These are phyloP conservation scores for Lynx canadensis DNA, from an alignment of 2,113 vertebrate genomes.

Conservation along the genomic window DNA sequence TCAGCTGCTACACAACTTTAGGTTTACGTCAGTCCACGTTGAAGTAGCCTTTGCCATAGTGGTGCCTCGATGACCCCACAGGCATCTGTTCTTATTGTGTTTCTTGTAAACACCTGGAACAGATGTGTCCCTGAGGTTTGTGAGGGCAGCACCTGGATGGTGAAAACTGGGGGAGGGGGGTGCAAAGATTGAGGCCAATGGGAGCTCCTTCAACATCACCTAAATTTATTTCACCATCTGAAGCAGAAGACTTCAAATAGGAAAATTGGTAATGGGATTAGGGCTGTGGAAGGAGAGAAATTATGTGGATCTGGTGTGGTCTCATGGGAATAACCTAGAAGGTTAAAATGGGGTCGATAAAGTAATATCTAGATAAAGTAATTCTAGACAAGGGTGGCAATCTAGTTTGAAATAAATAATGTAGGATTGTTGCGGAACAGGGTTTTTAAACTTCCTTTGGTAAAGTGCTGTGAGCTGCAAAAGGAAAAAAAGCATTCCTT, in stretches of 20 bases:
- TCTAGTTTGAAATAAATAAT: background rate
- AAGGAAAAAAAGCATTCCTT: too few relatives aligned
- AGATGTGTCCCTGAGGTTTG: rapidly evolving
- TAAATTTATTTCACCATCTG: background rate
- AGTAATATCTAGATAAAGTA: background rate
- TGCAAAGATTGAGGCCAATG: rapidly evolving
- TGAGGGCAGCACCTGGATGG: background rate
- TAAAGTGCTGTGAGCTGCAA: background rate
- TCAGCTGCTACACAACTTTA: background rate
- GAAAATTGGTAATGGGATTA: background rate
- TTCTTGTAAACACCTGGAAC: background rate
- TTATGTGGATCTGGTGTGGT: background rate
- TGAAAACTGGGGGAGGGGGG: background rate
- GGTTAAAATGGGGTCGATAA: background rate
- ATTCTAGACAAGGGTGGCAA: too few relatives aligned
- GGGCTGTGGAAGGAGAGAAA: background rate
- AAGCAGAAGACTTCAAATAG: background rate
- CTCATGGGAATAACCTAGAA: background rate
- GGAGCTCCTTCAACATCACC: background rate
- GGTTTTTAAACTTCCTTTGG: background rate
- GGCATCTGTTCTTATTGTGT: background rate
- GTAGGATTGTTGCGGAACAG: background rate
- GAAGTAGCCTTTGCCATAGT: background rate
- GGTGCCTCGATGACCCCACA: rapidly evolving
- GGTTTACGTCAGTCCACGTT: background rate